phyloP scores from a whole-genome alignment of 2,113 vertebrate species.

The Chauna torquata region DNA sequence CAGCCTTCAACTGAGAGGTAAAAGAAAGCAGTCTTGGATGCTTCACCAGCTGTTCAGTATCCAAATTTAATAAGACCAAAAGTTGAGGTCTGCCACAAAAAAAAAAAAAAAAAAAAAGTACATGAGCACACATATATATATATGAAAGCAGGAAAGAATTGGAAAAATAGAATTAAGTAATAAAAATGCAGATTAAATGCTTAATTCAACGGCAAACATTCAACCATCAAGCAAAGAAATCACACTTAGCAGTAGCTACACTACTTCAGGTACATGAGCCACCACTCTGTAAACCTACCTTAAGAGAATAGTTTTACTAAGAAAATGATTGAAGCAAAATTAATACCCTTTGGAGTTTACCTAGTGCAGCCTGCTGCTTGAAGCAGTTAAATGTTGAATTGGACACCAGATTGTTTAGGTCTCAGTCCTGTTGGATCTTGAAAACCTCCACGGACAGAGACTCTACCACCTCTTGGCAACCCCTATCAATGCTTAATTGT shows the following conservation, averaged over 20 bases:
- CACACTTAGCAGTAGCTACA: neutral
- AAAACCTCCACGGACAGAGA: neutral
- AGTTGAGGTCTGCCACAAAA: slow-evolving; percentile 85
- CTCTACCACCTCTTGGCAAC: neutral
- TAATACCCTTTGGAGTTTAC: neutral
- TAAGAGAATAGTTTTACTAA: neutral
- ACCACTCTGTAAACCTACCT: neutral
- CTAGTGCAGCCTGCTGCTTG: neutral
- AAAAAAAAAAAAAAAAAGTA: neutral
- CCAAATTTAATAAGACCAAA: slow-evolving; percentile 90
- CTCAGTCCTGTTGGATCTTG: neutral
- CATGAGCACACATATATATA: neutral
- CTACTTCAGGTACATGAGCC: neutral
- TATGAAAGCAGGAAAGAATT: neutral
- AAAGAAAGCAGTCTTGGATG: slow-evolving; percentile 92
- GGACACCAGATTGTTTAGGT: neutral
- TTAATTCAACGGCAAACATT: neutral
- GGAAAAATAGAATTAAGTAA: neutral
- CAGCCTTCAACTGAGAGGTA: slow-evolving; percentile 93
- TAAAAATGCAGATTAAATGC: neutral
- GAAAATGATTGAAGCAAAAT: neutral
- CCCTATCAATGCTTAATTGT: neutral
- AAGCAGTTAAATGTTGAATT: neutral
- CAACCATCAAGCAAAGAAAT: neutral
- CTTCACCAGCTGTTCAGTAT: slow-evolving; percentile 85